These are phyloP conservation scores for Suncus etruscus DNA, from an alignment of 2,113 vertebrate species.

Conservation along the genomic window DNA sequence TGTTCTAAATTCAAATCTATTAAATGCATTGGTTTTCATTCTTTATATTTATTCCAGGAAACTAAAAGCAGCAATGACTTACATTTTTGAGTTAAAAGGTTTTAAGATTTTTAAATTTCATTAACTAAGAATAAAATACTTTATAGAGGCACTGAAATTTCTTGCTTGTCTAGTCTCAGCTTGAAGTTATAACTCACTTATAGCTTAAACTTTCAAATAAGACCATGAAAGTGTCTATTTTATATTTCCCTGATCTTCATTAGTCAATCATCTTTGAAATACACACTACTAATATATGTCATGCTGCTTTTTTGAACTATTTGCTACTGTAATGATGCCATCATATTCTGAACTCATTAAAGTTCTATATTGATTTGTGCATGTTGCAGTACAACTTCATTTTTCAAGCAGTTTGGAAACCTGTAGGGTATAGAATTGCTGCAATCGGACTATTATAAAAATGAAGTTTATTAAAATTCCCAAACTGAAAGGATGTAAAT, in stretches of 20 bases:
- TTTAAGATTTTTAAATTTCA: neutral
- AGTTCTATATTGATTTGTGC: constrained; percentile 59
- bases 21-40: neutral
- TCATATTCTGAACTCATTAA: constrained; percentile 58
- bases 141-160: neutral
- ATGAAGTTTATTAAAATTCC: constrained; percentile 41
- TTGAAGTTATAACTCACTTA: neutral
- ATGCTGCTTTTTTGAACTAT: constrained; percentile 37
- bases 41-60: neutral
- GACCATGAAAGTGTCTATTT: neutral
- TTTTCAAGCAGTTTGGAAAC: constrained; percentile 69
- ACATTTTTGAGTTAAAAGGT: neutral
- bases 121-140: constrained; percentile 20
- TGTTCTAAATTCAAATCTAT: constrained; percentile 12
- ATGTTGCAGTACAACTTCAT: constrained; percentile 59
- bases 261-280: constrained; percentile 35
- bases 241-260: neutral
- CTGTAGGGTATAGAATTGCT: constrained; percentile 70
- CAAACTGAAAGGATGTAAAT: constrained; percentile 48
- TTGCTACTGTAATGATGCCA: constrained; percentile 57
- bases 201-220: neutral
- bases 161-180: neutral
- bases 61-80: constrained; percentile 6
- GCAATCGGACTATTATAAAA: constrained; percentile 71
- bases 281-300: constrained; percentile 51